Evolutionary conservation across 2,888 invertebrate species (phyloP), one percentile per base, ranked within the genome.

Genomic region (Trimorus sp.): DNA sequence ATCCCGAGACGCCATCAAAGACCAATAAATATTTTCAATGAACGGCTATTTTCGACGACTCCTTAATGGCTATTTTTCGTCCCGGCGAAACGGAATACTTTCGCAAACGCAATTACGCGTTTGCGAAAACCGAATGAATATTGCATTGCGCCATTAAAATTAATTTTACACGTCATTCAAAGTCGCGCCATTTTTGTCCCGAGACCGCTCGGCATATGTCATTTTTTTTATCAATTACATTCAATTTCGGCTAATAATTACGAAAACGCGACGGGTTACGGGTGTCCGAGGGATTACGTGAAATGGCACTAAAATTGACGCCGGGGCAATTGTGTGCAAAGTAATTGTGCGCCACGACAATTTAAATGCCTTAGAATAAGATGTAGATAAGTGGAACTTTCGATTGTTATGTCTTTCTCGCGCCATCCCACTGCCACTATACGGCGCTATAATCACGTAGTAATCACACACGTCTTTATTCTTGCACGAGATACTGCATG

Each of bases 361-460:
- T 59, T 59, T 42, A 42, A 59, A 59, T 42, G 42, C n/a, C 42
- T 58, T 59, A 59, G 42, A 42, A 42, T 59, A 59, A 59, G 59
- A 59, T 42, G 40, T 42, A 59, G 59, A 59, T 59, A 59, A 59
- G 42, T 59, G 15, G 42, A 59, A 59, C 59, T 59, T 42, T 59
- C 59, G 42, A 59, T 59, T 42, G 59, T 40, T 59, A 59, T 58
- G 40, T 42, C 42, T 59, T 40, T 42, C 40, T 42, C 7, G 15
- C 42, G 11, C 40, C 42, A 42, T 59, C 59, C 42, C 37, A 16
- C 11, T 15, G 7, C 59, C 16, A 59, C 42, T 59, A 59, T 59
- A 42, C 16, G 14, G 42, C 40, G 9, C n/a, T 40, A 6, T 59
- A 59, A 59, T 59, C 42, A 59, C 59, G 51, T 51, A 3, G n/a